phyloP scores from a whole-genome alignment of 2,888 invertebrate species.

The Teleiodes luculella region DNA sequence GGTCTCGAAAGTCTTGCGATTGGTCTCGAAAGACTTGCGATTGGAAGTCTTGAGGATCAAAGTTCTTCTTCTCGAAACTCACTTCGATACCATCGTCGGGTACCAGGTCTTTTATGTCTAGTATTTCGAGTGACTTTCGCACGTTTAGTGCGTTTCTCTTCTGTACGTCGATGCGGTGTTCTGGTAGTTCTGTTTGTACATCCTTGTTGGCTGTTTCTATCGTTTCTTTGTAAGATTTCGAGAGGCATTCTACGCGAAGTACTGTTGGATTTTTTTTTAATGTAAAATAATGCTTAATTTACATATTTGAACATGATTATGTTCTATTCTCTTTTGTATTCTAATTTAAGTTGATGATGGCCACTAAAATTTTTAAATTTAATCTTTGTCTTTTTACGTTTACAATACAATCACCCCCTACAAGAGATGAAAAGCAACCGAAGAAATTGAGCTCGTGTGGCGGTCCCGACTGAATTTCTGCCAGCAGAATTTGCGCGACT shows the following conservation, averaged over 20 bases:
- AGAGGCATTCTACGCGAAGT: not conserved
- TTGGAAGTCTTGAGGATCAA: not conserved
- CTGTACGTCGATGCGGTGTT: constrained; percentile 31
- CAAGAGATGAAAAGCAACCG: no score
- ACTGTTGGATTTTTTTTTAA: not conserved
- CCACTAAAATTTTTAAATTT: no score
- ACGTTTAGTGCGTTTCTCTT: constrained; percentile 38
- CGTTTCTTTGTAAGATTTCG: no score
- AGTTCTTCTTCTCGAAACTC: constrained; percentile 53
- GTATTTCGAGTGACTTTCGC: constrained; percentile 55
- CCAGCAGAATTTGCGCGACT: no score
- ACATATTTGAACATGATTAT: no score
- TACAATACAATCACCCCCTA: no score
- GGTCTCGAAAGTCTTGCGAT: not conserved
- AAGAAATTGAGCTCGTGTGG: no score
- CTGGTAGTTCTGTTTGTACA: constrained; percentile 37
- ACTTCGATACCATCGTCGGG: constrained; percentile 46
- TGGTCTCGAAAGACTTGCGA: not conserved
- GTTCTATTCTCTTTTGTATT: no score
- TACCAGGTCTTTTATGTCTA: constrained; percentile 50
- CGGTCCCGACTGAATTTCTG: no score
- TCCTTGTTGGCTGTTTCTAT: constrained; percentile 39
- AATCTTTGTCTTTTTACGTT: no score
- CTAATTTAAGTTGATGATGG: no score
- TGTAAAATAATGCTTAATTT: no score